Percentiles rank a stretch among this genome's conserved stretches.
Conservation (phyloP, 1,140 invertebrate genomes). For the Ips nitidus region DNA sequence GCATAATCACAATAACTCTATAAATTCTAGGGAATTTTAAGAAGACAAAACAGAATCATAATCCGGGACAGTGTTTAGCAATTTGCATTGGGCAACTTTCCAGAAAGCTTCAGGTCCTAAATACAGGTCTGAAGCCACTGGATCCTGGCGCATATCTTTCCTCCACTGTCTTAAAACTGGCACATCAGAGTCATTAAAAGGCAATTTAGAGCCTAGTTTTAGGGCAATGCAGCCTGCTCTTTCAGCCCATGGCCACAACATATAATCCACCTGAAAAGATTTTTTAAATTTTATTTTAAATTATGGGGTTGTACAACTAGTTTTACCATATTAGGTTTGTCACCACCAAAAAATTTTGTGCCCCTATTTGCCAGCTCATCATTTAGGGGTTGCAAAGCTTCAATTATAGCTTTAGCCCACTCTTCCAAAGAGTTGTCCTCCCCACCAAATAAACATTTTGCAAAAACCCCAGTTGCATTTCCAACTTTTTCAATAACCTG, state of each 20-base stretch:
- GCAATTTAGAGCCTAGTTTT: conserved; percentile 58
- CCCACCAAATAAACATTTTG: conserved; percentile 34
- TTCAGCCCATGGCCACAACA: conserved; percentile 90
- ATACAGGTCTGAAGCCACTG: conserved; percentile 50
- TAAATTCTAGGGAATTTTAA: background rate
- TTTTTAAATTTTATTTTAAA: conserved; percentile 1
- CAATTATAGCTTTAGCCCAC: conserved; percentile 48
- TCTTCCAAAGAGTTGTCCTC: conserved; percentile 42
- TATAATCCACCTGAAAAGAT: conserved; percentile 65
- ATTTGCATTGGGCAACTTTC: conserved; percentile 43
- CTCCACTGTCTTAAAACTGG: conserved; percentile 59
- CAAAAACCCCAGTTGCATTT: conserved; percentile 47
- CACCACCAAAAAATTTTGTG: conserved; percentile 68
- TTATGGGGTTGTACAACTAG: background rate
- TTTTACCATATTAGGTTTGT: conserved; percentile 68
- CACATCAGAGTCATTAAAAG: conserved; percentile 49
- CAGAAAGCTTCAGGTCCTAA: conserved; percentile 44
- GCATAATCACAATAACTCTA: too few species aligned
- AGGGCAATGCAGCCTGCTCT: conserved; percentile 60
- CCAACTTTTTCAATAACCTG: conserved; percentile 71
- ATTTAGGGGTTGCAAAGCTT: conserved; percentile 66
- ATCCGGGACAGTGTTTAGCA: conserved; percentile 33
- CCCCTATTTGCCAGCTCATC: conserved; percentile 64
- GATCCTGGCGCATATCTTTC: conserved; percentile 67
- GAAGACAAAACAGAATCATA: conserved; percentile 43